phyloP scores from a whole-genome alignment of 2,888 invertebrate species.

The Andricus quercusramuli region DNA sequence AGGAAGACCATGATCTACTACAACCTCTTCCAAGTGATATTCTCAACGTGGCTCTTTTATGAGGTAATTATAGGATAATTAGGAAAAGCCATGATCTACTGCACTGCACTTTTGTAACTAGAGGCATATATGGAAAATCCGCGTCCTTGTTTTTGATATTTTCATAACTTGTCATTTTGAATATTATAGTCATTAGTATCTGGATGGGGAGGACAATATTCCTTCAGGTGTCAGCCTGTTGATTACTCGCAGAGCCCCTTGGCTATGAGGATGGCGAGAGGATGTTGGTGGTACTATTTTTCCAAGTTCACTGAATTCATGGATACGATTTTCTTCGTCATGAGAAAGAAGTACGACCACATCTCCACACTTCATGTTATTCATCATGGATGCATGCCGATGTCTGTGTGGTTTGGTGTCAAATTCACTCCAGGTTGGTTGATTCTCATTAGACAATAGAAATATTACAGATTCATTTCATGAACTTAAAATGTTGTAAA shows the following conservation, averaged over 20 bases:
- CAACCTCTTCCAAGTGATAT: constrained; percentile 90
- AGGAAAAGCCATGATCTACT: constrained; percentile 21
- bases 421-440: constrained; percentile 91
- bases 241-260: constrained; percentile 86
- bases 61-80: constrained; percentile 81
- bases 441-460: not conserved
- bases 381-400: constrained; percentile 97
- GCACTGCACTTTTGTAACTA: constrained; percentile 44
- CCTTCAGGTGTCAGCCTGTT: constrained; percentile 88
- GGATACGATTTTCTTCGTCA: constrained; percentile 96
- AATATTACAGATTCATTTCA: too few species aligned
- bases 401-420: constrained; percentile 95
- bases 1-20: constrained; percentile 88
- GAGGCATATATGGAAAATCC: constrained; percentile 24
- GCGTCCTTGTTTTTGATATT: constrained; percentile 17
- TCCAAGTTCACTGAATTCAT: constrained; percentile 97
- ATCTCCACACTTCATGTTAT: constrained; percentile 95
- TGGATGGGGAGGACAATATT: constrained; percentile 88
- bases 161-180: constrained; percentile 35
- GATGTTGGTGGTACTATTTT: constrained; percentile 97
- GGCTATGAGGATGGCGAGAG: constrained; percentile 88
- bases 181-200: constrained; percentile 79
- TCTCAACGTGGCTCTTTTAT: constrained; percentile 87
- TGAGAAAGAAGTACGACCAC: constrained; percentile 95
- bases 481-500: too few species aligned